Conservation (phyloP, 2,888 invertebrate genomes). For the Mayetiola destructor region DNA sequence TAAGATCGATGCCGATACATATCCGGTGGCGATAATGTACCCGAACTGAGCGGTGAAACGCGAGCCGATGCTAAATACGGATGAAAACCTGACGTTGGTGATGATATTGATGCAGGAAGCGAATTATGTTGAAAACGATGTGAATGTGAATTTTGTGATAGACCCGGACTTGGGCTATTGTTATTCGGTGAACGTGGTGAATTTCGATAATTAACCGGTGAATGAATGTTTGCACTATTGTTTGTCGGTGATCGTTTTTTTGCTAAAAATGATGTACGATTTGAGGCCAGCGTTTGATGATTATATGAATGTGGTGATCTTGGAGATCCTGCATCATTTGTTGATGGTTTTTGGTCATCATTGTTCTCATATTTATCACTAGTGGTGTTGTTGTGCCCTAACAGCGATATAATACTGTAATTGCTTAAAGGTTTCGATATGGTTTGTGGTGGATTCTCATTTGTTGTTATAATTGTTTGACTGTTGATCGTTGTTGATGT, state of each 20-base stretch:
- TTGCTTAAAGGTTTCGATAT: conserved; percentile 45
- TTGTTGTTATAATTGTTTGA: conserved; percentile 6
- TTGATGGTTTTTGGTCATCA: not conserved
- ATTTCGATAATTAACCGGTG: conserved; percentile 15
- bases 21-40: conserved; percentile 13
- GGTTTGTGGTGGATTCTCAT: conserved; percentile 11
- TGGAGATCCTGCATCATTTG: conserved; percentile 30
- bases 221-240: conserved; percentile 13
- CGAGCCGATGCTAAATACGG: conserved; percentile 23
- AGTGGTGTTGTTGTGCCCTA: conserved; percentile 35
- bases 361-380: conserved; percentile 20
- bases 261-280: conserved; percentile 15
- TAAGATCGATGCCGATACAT: conserved; percentile 12
- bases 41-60: conserved; percentile 17
- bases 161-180: conserved; percentile 19
- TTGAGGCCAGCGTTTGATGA: conserved; percentile 18
- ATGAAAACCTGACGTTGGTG: conserved; percentile 19
- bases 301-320: conserved; percentile 32
- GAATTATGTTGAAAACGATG: conserved; percentile 18
- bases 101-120: conserved; percentile 15
- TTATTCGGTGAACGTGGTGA: conserved; percentile 18
- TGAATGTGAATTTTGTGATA: conserved; percentile 16
- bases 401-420: conserved; percentile 72
- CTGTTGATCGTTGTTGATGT: conserved; percentile 3
- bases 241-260: conserved; percentile 12